phyloP scores from a whole-genome alignment of 2,113 vertebrate genomes.

The Prionailurus bengalensis region DNA sequence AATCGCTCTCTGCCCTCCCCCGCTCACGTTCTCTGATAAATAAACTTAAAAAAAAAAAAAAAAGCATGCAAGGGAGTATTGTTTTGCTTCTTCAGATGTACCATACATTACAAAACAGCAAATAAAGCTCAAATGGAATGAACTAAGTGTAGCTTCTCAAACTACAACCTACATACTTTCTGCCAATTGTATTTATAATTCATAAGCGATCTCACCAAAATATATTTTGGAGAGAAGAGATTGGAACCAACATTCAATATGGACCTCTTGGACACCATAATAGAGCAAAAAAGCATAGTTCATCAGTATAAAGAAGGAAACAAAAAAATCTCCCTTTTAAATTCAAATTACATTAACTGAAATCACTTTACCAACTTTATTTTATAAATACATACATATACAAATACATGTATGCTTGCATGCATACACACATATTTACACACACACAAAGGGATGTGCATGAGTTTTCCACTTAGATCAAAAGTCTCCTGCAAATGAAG shows the following conservation, averaged over 20 bases:
- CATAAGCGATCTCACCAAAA: conserved; percentile 29
- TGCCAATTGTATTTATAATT: not conserved
- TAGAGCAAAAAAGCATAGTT: not conserved
- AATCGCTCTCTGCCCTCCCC: no score
- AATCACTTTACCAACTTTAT: not conserved
- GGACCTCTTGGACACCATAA: not conserved
- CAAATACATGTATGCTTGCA: not conserved
- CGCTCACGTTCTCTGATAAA: no score
- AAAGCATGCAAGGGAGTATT: not conserved
- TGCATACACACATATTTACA: not conserved
- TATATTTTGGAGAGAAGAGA: not conserved
- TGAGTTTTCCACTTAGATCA: not conserved
- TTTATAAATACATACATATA: not conserved
- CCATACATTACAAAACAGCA: not conserved
- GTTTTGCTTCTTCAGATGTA: not conserved
- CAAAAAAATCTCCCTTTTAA: not conserved
- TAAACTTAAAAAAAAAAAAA: not conserved
- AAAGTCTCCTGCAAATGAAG: conserved; percentile 37
- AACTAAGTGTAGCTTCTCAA: conserved; percentile 1
- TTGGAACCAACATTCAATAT: not conserved
- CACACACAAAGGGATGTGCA: not conserved
- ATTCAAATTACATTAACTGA: not conserved
- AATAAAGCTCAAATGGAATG: not conserved
- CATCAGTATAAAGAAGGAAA: not conserved
- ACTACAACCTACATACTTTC: conserved; percentile 7